Conservation (phyloP, 1,140 invertebrate species). For the Drosophila cardini region DNA sequence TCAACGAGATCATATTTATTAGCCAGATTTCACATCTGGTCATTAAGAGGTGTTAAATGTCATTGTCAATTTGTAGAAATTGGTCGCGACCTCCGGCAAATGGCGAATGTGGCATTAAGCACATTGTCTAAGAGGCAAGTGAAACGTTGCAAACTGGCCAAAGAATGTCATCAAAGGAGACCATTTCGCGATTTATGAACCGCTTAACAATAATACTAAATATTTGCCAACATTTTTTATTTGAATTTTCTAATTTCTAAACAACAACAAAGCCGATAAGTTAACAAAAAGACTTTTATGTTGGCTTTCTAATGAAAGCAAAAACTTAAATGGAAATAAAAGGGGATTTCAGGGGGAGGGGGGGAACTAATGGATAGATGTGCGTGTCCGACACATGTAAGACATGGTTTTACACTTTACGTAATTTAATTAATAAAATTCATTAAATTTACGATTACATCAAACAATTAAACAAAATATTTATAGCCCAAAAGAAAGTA, state of each 20-base stretch:
- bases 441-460: constrained; percentile 67
- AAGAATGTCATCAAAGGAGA: constrained; percentile 34
- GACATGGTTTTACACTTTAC: constrained; percentile 62
- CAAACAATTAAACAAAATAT: constrained; percentile 37
- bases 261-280: constrained; percentile 26
- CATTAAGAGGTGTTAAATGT: constrained; percentile 69
- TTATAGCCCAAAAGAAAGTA: constrained; percentile 19
- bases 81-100: constrained; percentile 35
- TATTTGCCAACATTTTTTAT: constrained; percentile 53
- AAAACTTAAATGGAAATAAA: constrained; percentile 29
- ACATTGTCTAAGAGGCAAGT: constrained; percentile 54
- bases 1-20: constrained; percentile 54
- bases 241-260: constrained; percentile 35
- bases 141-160: constrained; percentile 41
- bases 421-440: constrained; percentile 78
- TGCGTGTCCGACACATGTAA: constrained; percentile 68
- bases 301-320: constrained; percentile 79
- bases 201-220: constrained; percentile 29
- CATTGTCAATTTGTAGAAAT: constrained; percentile 61
- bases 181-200: constrained; percentile 51
- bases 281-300: constrained; percentile 52
- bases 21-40: constrained; percentile 66
- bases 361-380: constrained; percentile 22
- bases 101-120: constrained; percentile 18
- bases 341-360: constrained; percentile 1